Evolutionary conservation across 2,888 invertebrate species (phyloP).

Genomic region (Furcula furcula): DNA sequence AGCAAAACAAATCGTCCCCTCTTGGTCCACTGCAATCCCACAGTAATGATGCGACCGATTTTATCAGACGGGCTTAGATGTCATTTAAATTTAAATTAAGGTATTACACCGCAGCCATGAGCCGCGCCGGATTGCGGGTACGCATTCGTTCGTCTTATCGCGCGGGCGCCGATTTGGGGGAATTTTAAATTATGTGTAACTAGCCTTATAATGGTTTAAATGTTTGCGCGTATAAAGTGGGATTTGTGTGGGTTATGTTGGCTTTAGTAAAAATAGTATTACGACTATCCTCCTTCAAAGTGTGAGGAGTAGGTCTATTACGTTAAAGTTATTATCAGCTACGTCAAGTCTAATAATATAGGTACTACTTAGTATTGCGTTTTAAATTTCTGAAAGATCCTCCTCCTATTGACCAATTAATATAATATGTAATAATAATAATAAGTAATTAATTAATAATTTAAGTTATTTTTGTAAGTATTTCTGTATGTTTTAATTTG

Average conservation of each 20-base stretch:
- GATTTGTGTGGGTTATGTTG: constrained; percentile 13
- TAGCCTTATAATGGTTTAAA: constrained; percentile 29
- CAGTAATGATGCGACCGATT: constrained; percentile 51
- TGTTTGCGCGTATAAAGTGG: constrained; percentile 19
- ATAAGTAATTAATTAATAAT: no score
- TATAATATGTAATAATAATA: no score
- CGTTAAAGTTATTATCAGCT: no score
- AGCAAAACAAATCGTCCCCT: constrained; percentile 21
- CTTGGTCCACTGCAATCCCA: constrained; percentile 8
- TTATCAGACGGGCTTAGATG: constrained; percentile 62
- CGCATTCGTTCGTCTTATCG: constrained; percentile 48
- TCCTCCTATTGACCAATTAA: no score
- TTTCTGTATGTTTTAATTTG: no score
- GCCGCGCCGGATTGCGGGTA: constrained; percentile 35
- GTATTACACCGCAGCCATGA: constrained; percentile 62
- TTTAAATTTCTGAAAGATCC: no score
- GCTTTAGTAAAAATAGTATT: no score
- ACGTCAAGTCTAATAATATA: no score
- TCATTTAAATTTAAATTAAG: constrained; percentile 81
- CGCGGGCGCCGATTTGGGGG: constrained; percentile 40
- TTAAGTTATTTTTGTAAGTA: no score
- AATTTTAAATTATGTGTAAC: constrained; percentile 48
- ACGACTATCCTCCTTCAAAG: no score
- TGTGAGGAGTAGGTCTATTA: no score
- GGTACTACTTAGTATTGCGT: no score